Base-by-base conservation (phyloP, 2,797 vertebrate genomes). In the Sciaenops ocellatus region DNA sequence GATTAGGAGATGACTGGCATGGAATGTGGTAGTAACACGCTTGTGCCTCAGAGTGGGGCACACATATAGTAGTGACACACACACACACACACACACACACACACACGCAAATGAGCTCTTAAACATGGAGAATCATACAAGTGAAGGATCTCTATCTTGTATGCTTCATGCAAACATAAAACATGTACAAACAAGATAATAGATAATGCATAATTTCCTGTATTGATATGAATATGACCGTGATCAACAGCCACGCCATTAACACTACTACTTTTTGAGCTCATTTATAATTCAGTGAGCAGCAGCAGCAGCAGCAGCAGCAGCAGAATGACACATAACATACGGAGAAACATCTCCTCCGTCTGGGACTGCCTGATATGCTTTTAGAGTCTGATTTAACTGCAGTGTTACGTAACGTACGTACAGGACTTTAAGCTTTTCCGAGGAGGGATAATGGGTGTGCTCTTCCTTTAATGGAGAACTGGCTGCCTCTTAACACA, bases 1-100 rank as follows among this genome's bases (percentile, higher is more conserved):
- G 93, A 93, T 56, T n/a, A 3, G 54, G 81, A 60, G 77, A 83
- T 83, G 85, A 90, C 86, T 90, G 79, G 85, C 73, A 67, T 8
- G 47, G 80, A 88, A 73, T 56, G 84, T 74, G 78, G 72, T 88
- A 84, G 86, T 80, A 80, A 80, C 78, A 83, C 82, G 57, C 69
- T 71, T 54, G 48, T 84, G 71, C 60, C 79, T 56, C 7, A 44
- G 54, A 77, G 69, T 41, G 38, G 55, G 56, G 28, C 17, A 42
- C 42, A 52, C 22, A 57, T 10, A 56, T 13, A 55, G 55, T 57
- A 66, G 13, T 50, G 24, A 71, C 46, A 71, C 51, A 54, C 24
- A 42, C 50, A 24, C 30, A 22, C 64, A 56, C 48, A 11, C 26
- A 51, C 62, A 44, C 16, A 56, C 16, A 7, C 41, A 38, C 59